Conservation (phyloP, 2,888 invertebrate species). For the Phortica magna region DNA sequence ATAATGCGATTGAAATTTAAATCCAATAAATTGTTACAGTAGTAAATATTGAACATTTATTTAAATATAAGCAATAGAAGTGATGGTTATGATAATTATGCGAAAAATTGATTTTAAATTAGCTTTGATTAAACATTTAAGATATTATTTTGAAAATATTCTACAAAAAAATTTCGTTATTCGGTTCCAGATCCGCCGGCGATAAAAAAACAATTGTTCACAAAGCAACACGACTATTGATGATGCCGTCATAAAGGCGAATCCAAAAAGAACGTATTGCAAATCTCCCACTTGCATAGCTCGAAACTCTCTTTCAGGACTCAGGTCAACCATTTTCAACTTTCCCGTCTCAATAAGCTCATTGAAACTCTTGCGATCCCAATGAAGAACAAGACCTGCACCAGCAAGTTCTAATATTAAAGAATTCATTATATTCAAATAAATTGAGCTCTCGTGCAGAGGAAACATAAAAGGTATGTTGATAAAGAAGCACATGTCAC, state of each 20-base stretch:
- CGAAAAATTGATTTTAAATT: no score
- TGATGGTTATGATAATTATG: no score
- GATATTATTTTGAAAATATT: neutral
- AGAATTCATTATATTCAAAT: constrained; percentile 51
- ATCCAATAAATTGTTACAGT: no score
- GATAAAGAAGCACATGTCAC: constrained; percentile 65
- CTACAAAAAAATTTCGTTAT: neutral
- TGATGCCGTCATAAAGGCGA: constrained; percentile 53
- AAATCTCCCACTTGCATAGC: constrained; percentile 67
- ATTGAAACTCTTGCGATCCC: constrained; percentile 56
- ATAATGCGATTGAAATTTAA: no score
- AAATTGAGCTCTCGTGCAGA: constrained; percentile 68
- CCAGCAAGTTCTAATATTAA: constrained; percentile 61
- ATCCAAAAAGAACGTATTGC: constrained; percentile 63
- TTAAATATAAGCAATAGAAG: no score
- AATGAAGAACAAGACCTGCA: constrained; percentile 57
- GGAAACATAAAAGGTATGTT: constrained; percentile 68
- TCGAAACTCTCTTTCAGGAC: constrained; percentile 52
- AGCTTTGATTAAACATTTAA: no score
- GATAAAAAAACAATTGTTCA: constrained; percentile 43
- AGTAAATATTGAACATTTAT: no score
- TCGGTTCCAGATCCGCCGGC: neutral
- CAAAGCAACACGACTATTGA: constrained; percentile 51
- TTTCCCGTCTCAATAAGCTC: constrained; percentile 64
- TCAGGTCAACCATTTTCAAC: constrained; percentile 56